Conservation (phyloP, 1,140 invertebrate species). For the Euura saliciscinereae region DNA sequence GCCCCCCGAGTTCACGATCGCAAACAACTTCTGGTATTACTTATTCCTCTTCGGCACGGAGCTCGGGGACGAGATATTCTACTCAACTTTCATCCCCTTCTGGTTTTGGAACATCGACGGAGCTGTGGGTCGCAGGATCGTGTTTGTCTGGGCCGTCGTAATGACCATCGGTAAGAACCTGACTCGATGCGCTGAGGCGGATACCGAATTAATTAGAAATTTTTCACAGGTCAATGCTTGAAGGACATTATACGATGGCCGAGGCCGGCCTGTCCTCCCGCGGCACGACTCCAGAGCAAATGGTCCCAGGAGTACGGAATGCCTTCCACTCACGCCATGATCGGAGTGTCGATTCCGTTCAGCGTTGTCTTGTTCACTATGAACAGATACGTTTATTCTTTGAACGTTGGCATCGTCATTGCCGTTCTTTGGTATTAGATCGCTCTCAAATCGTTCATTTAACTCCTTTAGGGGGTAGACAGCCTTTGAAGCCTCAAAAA, state of each 20-base stretch:
- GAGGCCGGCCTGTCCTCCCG: conserved; percentile 81
- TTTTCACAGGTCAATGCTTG: conserved; percentile 75
- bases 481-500: too few species aligned
- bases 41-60: conserved; percentile 83
- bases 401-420: conserved; percentile 59
- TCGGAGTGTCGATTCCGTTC: conserved; percentile 85
- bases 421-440: conserved; percentile 61
- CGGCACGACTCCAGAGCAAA: conserved; percentile 81
- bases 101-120: conserved; percentile 93
- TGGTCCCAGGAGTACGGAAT: conserved; percentile 91
- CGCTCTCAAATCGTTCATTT: too few species aligned
- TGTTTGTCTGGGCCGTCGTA: conserved; percentile 82
- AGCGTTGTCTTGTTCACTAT: conserved; percentile 81
- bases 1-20: conserved; percentile 61
- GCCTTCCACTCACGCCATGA: conserved; percentile 94
- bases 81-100: conserved; percentile 85
- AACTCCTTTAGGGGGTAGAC: too few species aligned
- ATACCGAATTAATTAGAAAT: conserved; percentile 18
- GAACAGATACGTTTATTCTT: conserved; percentile 79
- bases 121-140: conserved; percentile 77
- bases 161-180: conserved; percentile 79
- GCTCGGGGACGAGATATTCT: conserved; percentile 89
- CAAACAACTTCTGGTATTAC: conserved; percentile 87
- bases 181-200: background rate
- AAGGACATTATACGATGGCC: conserved; percentile 90